Percentiles rank a stretch among this genome's conserved stretches.
Conservation (phyloP, 2,888 invertebrate genomes). For the Sphaerophoria taeniata region DNA sequence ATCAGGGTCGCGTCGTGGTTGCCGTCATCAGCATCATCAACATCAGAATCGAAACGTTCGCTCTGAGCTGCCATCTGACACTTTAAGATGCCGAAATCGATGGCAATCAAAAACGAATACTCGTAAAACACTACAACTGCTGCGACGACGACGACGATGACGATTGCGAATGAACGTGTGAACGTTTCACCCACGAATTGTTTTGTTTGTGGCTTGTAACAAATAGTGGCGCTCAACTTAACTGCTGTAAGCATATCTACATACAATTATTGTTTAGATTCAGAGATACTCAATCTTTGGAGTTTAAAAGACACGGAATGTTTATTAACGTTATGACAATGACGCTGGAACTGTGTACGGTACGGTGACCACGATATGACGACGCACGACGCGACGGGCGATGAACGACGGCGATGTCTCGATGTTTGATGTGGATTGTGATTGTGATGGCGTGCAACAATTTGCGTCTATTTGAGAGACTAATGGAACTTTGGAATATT, state of each 20-base stretch:
- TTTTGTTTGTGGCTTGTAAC: slow-evolving; percentile 56
- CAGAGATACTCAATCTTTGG: slow-evolving; percentile 17
- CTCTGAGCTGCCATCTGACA: slow-evolving; percentile 42
- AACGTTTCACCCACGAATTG: slow-evolving; percentile 69
- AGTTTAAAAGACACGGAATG: slow-evolving; percentile 45
- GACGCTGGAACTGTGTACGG: slow-evolving; percentile 54
- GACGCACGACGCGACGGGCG: no score
- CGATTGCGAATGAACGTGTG: slow-evolving; percentile 47
- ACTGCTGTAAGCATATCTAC: neutral
- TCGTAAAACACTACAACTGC: no score
- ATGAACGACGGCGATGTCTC: no score
- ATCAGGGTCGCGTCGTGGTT: slow-evolving; percentile 47
- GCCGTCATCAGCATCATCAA: slow-evolving; percentile 38
- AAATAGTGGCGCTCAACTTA: slow-evolving; percentile 35
- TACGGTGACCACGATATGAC: slow-evolving; percentile 29
- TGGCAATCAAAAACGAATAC: slow-evolving; percentile 57
- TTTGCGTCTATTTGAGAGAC: slow-evolving; percentile 62
- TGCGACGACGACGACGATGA: no score
- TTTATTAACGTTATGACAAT: slow-evolving; percentile 70
- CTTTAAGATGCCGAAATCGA: slow-evolving; percentile 20
- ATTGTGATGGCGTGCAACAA: slow-evolving; percentile 68
- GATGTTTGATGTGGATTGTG: slow-evolving; percentile 43
- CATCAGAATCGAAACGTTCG: slow-evolving; percentile 1
- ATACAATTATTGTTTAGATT: slow-evolving; percentile 54
- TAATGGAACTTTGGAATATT: slow-evolving; percentile 28